These are phyloP conservation scores for Tiliacea citrago DNA, from an alignment of 2,888 invertebrate species.

Conservation along the genomic window DNA sequence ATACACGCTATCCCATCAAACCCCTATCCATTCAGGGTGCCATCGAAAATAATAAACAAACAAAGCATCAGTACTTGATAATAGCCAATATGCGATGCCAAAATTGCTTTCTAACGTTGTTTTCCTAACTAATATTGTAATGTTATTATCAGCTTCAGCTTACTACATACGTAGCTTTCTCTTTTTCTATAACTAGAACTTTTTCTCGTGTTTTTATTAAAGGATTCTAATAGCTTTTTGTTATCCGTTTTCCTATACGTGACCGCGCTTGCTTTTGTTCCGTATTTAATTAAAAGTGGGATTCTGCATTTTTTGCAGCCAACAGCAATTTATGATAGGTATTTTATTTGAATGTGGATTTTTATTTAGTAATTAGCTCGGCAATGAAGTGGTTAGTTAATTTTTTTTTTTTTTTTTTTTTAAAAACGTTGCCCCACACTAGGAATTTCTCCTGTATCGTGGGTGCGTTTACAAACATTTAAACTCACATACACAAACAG, in stretches of 20 bases:
- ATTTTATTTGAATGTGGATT: constrained; percentile 36
- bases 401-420: no score
- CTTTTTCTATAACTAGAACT: constrained; percentile 66
- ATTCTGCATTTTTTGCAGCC: constrained; percentile 32
- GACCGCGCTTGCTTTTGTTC: constrained; percentile 47
- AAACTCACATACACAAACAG: no score
- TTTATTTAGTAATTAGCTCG: constrained; percentile 21
- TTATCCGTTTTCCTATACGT: constrained; percentile 59
- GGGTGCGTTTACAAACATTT: no score
- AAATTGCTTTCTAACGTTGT: constrained; percentile 90
- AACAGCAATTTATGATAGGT: constrained; percentile 49
- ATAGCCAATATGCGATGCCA: constrained; percentile 89
- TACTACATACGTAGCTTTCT: constrained; percentile 72
- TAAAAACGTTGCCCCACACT: no score
- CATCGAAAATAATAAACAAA: constrained; percentile 68
- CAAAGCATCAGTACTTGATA: constrained; percentile 78
- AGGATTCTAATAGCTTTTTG: constrained; percentile 63
- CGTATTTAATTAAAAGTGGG: constrained; percentile 66
- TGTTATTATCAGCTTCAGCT: constrained; percentile 83
- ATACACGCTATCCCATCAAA: constrained; percentile 9
- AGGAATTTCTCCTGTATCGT: no score
- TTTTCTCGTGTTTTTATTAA: constrained; percentile 63
- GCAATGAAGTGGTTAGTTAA: not conserved
- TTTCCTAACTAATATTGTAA: constrained; percentile 88
- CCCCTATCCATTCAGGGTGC: constrained; percentile 25